Evolutionary conservation across 2,888 invertebrate genomes (phyloP).

Genomic region (Marasmarcha lunaedactyla): DNA sequence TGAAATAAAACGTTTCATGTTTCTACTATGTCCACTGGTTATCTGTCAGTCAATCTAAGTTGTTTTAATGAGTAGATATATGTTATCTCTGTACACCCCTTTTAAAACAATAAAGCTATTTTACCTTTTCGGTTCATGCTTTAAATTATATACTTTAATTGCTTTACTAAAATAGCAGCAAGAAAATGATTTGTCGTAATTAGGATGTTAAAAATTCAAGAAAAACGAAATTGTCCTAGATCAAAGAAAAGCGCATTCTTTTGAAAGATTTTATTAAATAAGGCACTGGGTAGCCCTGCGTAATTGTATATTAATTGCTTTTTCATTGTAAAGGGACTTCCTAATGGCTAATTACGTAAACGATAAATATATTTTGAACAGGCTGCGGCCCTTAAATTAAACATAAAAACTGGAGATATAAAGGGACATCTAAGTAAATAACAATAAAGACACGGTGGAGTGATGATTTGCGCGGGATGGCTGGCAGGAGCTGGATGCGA

Average conservation of each 20-base stretch:
- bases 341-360: conserved; percentile 46
- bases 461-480: too few relatives aligned
- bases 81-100: too few relatives aligned
- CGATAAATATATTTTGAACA: conserved; percentile 47
- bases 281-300: conserved; percentile 49
- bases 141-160: too few relatives aligned
- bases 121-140: too few relatives aligned
- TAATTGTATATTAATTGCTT: conserved; percentile 63
- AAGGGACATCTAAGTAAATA: background rate
- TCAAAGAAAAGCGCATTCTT: conserved; percentile 33
- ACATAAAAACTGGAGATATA: background rate
- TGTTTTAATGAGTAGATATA: too few relatives aligned
- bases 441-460: too few relatives aligned
- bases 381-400: conserved; percentile 18
- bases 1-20: too few relatives aligned
- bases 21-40: too few relatives aligned
- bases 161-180: too few relatives aligned
- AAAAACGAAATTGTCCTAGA: conserved; percentile 35
- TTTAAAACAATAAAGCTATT: too few relatives aligned
- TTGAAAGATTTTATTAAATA: conserved; percentile 59
- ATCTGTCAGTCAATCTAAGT: too few relatives aligned
- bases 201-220: conserved; percentile 20
- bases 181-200: conserved; percentile 14
- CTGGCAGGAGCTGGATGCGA: too few relatives aligned
- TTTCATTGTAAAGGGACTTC: conserved; percentile 40